Base-by-base conservation (phyloP, 2,113 vertebrate species). In the Labeo rohita region DNA sequence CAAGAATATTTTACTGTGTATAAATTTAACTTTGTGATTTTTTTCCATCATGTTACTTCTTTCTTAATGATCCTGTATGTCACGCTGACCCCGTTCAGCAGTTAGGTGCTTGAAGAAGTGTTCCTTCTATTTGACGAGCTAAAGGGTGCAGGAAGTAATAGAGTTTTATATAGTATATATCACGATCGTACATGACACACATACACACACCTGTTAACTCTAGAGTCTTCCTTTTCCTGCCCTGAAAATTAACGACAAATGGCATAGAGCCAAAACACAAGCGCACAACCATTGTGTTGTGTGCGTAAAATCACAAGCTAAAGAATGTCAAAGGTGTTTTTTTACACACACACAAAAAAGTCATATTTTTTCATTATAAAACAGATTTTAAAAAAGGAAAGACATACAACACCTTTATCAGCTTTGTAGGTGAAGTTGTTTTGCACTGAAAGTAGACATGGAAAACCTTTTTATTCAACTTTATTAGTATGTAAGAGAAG, bases 161-260 rank as follows among this genome's bases (percentile, higher is more conserved):
- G 21, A 79, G 83, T 85, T 87, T 89, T 82, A 89, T 78, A 79
- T 63, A 87, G 88, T 77, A 70, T 23, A 72, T 18, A 87, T 43
- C 7, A n/a, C 8, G 63, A 45, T 66, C 77, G 86, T 45, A 36
- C 63, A 87, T 90, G 89, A 91, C 90, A 90, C 70, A 91, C 81
- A 88, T 88, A 87, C 70, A 82, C 85, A 90, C 90, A 91, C 90
- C 90, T 91, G 90, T 89, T 88, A n/a, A 52, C 79, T 79, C 73
- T 68, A 70, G 43, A 84, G 63, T 88, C 84, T 89, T 90, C 87
- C 88, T 89, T 87, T 91, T 89, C 89, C 90, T 89, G 90, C 90
- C 86, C 83, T 79, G 84, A 87, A 34, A 84, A 84, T 83, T 90
- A 91, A 91, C 90, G 89, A 86, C 56, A 91, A 23, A 50, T 89